These are phyloP conservation scores for Neotoma lepida DNA, from an alignment of 2,113 vertebrate species.

Conservation along the genomic window DNA sequence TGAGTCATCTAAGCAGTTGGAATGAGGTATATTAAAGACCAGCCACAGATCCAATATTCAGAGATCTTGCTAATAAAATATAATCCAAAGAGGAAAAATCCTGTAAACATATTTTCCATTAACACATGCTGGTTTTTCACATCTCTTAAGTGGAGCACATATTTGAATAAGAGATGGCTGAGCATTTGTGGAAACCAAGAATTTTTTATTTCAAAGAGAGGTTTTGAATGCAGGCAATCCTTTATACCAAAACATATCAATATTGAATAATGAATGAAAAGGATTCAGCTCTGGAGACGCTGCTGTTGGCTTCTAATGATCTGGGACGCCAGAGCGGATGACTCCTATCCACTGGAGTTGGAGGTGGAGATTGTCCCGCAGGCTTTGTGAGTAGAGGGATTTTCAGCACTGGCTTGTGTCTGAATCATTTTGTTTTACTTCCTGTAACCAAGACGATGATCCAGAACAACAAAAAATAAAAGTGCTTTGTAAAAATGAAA, in stretches of 20 bases:
- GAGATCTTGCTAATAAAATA: slow-evolving; percentile 52
- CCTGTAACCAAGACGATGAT: slow-evolving; percentile 31
- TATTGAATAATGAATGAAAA: slow-evolving; percentile 72
- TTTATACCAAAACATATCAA: slow-evolving; percentile 55
- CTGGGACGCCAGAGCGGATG: slow-evolving; percentile 21
- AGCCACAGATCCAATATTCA: neutral
- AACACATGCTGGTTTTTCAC: neutral
- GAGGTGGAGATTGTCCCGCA: neutral
- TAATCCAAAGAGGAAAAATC: neutral
- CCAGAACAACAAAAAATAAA: neutral
- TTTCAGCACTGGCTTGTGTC: neutral
- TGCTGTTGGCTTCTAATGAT: slow-evolving; percentile 62
- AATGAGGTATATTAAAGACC: neutral
- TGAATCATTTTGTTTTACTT: slow-evolving; percentile 48
- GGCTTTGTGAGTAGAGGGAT: neutral
- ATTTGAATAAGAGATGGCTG: slow-evolving; percentile 26
- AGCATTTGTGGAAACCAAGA: slow-evolving; percentile 29
- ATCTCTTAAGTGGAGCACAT: slow-evolving; percentile 54
- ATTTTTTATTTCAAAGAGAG: slow-evolving; percentile 72
- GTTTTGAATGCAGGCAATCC: slow-evolving; percentile 54
- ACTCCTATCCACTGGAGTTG: neutral
- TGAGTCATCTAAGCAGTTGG: neutral
- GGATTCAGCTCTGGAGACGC: slow-evolving; percentile 30
- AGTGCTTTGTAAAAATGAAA: slow-evolving; percentile 39
- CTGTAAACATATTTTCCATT: slow-evolving; percentile 9